Conservation (phyloP, 2,888 invertebrate species). For the Pasiphila rectangulata region DNA sequence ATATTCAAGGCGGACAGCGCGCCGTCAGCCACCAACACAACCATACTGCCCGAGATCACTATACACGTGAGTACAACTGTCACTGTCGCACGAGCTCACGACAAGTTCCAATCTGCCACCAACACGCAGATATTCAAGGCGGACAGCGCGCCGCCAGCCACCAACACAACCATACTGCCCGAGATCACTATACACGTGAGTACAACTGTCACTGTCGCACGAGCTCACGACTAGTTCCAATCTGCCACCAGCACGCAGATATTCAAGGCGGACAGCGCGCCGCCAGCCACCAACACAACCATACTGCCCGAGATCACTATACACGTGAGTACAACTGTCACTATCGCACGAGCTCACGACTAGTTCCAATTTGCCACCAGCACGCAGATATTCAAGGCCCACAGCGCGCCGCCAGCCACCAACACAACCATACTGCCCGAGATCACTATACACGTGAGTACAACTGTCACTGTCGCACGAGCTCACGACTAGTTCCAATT, state of each 20-base stretch:
- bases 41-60: slow-evolving; percentile 68
- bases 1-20: slow-evolving; percentile 19
- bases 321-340: slow-evolving; percentile 68
- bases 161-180: slow-evolving; percentile 48
- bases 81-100: slow-evolving; percentile 88
- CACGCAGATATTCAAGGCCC: no score
- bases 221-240: slow-evolving; percentile 85
- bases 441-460: no score
- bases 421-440: no score
- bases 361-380: no score
- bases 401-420: no score
- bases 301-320: slow-evolving; percentile 73
- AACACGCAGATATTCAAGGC: slow-evolving; percentile 19
- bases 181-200: slow-evolving; percentile 77
- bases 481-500: no score
- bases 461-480: no score
- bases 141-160: slow-evolving; percentile 26
- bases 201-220: no score
- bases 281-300: slow-evolving; percentile 35
- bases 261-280: slow-evolving; percentile 17
- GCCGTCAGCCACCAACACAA: slow-evolving; percentile 34
- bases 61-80: slow-evolving; percentile 72
- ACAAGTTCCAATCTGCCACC: slow-evolving; percentile 75
- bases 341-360: no score
- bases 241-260: slow-evolving; percentile 34